These are phyloP conservation scores for Percopsis transmontana DNA, from an alignment of 2,113 vertebrate genomes.

Conservation along the genomic window DNA sequence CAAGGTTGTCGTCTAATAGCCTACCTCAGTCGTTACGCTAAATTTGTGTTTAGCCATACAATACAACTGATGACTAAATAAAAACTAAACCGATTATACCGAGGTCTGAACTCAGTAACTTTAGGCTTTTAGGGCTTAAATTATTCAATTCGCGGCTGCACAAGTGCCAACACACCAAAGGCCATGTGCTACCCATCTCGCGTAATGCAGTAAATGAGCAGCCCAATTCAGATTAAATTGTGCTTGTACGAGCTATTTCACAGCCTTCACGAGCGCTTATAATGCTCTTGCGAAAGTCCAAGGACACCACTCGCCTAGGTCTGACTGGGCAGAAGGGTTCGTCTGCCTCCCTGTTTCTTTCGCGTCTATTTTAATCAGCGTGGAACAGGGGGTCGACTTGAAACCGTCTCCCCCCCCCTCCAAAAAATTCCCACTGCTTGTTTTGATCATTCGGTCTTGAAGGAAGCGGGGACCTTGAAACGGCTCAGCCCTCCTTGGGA, in stretches of 20 bases:
- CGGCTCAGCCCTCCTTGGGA: constrained; percentile 78
- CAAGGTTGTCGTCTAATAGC: no score
- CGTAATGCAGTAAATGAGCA: not conserved
- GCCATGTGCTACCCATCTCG: not conserved
- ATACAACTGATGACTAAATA: not conserved
- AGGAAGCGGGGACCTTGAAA: constrained; percentile 86
- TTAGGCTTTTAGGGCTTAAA: not conserved
- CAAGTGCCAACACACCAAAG: not conserved
- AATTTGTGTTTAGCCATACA: no score
- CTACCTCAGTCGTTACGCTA: no score
- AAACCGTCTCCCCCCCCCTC: constrained; percentile 69
- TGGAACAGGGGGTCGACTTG: constrained; percentile 70
- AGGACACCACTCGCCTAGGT: not conserved
- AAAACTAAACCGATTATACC: not conserved
- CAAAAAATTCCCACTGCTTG: constrained; percentile 79
- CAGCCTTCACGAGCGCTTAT: not conserved
- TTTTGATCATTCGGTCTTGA: constrained; percentile 82
- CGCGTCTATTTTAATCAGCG: constrained; percentile 73
- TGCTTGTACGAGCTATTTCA: not conserved
- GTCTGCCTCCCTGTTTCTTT: not conserved
- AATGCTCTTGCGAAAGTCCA: constrained; percentile 8
- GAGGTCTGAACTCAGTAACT: not conserved
- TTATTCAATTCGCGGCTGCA: not conserved
- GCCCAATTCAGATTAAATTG: constrained; percentile 2
- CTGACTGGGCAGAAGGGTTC: not conserved